Conservation (phyloP, 2,113 vertebrate genomes). For the Gymnorhina tibicen region DNA sequence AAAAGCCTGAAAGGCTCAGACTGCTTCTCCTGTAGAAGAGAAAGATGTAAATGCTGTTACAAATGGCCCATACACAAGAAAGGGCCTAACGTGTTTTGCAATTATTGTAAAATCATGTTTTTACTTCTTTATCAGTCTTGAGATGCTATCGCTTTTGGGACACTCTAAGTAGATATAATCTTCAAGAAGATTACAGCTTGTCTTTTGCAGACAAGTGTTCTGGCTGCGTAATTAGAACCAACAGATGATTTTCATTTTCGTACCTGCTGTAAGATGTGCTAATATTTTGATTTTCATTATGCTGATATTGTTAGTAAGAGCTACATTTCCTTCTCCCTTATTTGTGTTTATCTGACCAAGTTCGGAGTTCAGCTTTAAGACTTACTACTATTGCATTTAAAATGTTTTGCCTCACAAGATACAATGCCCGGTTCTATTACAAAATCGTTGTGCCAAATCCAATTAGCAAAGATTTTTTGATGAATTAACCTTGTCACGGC, state of each 20-base stretch:
- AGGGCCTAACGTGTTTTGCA: not conserved
- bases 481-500: slow-evolving; percentile 34
- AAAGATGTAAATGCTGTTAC: not conserved
- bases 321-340: not conserved
- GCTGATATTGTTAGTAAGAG: not conserved
- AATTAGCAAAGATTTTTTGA: slow-evolving; percentile 52
- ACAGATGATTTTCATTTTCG: not conserved
- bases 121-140: not conserved
- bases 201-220: not conserved
- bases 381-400: not conserved
- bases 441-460: slow-evolving; percentile 28
- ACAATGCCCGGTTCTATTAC: not conserved
- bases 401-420: not conserved
- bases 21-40: not conserved
- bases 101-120: not conserved
- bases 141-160: not conserved
- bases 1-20: not conserved
- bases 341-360: not conserved
- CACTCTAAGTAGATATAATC: not conserved
- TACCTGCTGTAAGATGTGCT: not conserved
- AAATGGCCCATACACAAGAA: not conserved
- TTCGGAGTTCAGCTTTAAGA: not conserved
- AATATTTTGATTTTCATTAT: not conserved
- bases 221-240: not conserved
- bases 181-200: not conserved